Percentiles rank a stretch among this genome's conserved stretches.
phyloP scores from a whole-genome alignment of 1,140 invertebrate genomes.

The Eulimnadia texana region DNA sequence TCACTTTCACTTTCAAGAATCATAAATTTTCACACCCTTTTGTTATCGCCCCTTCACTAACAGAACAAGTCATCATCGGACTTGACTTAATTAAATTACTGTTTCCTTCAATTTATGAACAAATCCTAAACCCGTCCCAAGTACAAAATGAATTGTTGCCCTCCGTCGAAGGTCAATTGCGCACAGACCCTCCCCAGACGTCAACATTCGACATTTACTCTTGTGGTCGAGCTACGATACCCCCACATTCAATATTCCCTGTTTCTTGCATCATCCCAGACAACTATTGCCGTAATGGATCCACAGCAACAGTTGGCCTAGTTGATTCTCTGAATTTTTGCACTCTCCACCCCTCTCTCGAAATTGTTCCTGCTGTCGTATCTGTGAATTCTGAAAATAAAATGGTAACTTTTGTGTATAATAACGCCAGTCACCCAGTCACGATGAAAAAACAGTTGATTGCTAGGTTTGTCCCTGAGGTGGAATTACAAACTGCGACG shows the following conservation, averaged over 20 bases:
- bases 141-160: background rate
- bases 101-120: background rate
- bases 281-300: background rate
- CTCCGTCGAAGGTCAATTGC: background rate
- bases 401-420: background rate
- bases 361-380: background rate
- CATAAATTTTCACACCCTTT: background rate
- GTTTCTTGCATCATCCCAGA: background rate
- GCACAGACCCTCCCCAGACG: background rate
- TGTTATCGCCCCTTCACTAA: background rate
- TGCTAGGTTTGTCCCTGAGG: background rate
- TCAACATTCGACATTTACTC: background rate
- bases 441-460: background rate
- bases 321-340: background rate
- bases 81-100: background rate
- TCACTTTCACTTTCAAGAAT: background rate
- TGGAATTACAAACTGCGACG: background rate
- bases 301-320: background rate
- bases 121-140: background rate
- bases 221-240: background rate
- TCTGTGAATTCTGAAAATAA: background rate
- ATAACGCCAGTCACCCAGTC: background rate
- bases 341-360: background rate
- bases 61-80: background rate
- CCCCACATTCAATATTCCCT: background rate